These are phyloP conservation scores for Allygus modestus DNA, from an alignment of 2,888 invertebrate species.

Conservation along the genomic window DNA sequence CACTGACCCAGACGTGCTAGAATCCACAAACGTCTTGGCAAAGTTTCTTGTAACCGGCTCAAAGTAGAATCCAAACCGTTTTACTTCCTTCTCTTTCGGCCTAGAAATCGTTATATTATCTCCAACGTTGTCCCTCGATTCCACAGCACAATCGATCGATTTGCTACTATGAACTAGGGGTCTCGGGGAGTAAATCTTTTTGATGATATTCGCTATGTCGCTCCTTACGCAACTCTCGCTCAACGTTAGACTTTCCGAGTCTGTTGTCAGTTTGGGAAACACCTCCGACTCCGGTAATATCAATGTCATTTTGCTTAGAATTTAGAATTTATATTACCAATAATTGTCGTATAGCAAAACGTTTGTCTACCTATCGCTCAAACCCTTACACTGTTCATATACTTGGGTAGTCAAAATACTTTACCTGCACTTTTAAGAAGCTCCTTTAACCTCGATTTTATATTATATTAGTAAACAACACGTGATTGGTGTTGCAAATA, in stretches of 20 bases:
- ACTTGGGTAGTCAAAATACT: too few species aligned
- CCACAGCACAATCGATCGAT: neutral
- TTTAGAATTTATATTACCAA: conserved; percentile 4
- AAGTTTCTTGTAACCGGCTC: neutral
- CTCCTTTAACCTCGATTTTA: too few species aligned
- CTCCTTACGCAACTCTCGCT: conserved; percentile 37
- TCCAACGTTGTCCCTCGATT: neutral
- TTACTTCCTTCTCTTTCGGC: conserved; percentile 6
- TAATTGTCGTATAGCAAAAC: neutral
- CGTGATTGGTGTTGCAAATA: too few species aligned
- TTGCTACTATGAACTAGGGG: neutral
- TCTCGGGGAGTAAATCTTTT: conserved; percentile 28
- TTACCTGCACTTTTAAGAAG: too few species aligned
- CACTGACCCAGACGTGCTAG: conserved; percentile 17
- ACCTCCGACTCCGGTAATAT: neutral
- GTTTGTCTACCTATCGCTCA: too few species aligned
- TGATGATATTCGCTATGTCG: conserved; percentile 25
- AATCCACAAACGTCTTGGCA: conserved; percentile 24
- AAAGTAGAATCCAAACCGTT: conserved; percentile 42
- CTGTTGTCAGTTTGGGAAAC: neutral
- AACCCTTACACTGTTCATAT: too few species aligned
- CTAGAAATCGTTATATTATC: conserved; percentile 9
- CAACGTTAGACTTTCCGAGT: neutral
- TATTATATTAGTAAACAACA: too few species aligned
- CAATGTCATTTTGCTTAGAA: neutral